phyloP scores from a whole-genome alignment of 1,140 invertebrate genomes.

The Ephestia elutella region DNA sequence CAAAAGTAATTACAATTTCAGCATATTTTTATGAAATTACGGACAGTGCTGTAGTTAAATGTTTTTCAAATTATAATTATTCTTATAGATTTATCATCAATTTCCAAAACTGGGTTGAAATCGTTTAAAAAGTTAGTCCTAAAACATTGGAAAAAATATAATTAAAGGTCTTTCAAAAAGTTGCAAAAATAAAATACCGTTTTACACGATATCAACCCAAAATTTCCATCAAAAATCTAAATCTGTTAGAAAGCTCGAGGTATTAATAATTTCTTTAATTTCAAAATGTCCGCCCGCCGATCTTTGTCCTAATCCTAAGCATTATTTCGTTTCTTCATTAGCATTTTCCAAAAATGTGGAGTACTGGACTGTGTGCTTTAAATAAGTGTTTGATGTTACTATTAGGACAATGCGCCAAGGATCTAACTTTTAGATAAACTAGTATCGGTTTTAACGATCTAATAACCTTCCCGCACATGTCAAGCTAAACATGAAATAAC shows the following conservation, averaged over 20 bases:
- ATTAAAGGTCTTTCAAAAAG: not conserved
- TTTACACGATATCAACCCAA: not conserved
- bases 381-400: not conserved
- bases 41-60: not conserved
- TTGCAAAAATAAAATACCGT: too few relatives aligned
- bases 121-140: not conserved
- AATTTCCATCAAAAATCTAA: not conserved
- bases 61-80: not conserved
- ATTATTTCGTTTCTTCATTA: conserved; percentile 6
- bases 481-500: too few relatives aligned
- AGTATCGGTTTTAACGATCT: too few relatives aligned
- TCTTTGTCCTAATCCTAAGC: not conserved
- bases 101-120: conserved; percentile 3
- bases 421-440: too few relatives aligned
- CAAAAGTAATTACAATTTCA: too few relatives aligned
- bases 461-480: too few relatives aligned
- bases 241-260: conserved; percentile 4
- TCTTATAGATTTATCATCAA: not conserved
- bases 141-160: too few relatives aligned
- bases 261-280: not conserved
- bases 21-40: not conserved
- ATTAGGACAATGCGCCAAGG: too few relatives aligned
- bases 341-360: not conserved
- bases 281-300: not conserved
- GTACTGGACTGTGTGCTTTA: not conserved